A percentile compares a stretch with the other conserved stretches of the same genome.
Evolutionary conservation across 2,888 invertebrate genomes (phyloP).

Genomic region (Encarsia formosa): DNA sequence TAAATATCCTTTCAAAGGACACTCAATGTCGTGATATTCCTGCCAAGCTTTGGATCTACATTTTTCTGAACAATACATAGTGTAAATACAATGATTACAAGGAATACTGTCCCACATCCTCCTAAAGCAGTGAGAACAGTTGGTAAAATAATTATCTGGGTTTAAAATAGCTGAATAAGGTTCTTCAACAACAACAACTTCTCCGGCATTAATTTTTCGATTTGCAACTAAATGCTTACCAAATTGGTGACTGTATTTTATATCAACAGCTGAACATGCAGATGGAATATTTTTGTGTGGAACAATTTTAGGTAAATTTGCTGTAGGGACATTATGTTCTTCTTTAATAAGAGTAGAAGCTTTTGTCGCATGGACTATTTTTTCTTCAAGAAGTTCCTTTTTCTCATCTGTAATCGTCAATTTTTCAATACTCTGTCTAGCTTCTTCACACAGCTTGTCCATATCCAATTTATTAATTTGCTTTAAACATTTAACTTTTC

Average conservation of each 20-base stretch:
- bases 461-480: slow-evolving; percentile 32
- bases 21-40: slow-evolving; percentile 74
- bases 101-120: slow-evolving; percentile 60
- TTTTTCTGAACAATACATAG: slow-evolving; percentile 62
- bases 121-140: slow-evolving; percentile 68
- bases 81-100: slow-evolving; percentile 62
- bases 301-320: slow-evolving; percentile 15
- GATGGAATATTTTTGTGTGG: slow-evolving; percentile 56
- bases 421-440: slow-evolving; percentile 32
- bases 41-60: slow-evolving; percentile 64
- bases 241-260: slow-evolving; percentile 56
- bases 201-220: slow-evolving; percentile 67
- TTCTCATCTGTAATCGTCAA: slow-evolving; percentile 17
- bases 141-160: slow-evolving; percentile 54
- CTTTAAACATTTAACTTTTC: slow-evolving; percentile 56
- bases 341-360: not conserved
- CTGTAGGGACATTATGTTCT: not conserved
- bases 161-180: slow-evolving; percentile 65
- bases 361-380: slow-evolving; percentile 16
- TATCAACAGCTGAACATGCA: slow-evolving; percentile 62
- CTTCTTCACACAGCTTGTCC: slow-evolving; percentile 30
- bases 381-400: slow-evolving; percentile 20
- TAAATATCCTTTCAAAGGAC: slow-evolving; percentile 63
- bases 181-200: slow-evolving; percentile 72
- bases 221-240: slow-evolving; percentile 71